Conservation (phyloP, 2,888 invertebrate species). For the Tetanocera ferruginea region DNA sequence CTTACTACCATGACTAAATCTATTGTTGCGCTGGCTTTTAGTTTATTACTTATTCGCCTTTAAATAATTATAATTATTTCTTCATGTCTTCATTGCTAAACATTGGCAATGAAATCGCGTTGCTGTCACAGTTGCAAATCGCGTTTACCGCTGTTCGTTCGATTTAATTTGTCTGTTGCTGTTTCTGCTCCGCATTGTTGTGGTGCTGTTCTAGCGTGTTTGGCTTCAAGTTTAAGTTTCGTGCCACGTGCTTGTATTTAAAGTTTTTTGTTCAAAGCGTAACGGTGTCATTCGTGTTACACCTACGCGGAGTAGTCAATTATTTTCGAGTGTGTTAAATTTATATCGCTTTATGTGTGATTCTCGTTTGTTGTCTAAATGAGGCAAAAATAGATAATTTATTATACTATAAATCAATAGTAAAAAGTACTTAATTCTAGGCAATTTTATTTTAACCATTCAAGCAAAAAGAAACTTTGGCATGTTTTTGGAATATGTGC, state of each 20-base stretch:
- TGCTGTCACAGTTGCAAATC: conserved; percentile 2
- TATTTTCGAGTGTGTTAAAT: background rate
- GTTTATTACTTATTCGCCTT: conserved; percentile 12
- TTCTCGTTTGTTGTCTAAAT: no score
- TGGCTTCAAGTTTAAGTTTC: background rate
- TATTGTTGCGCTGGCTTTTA: no score
- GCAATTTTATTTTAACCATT: no score
- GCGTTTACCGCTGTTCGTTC: conserved; percentile 18
- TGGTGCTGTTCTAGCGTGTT: conserved; percentile 20
- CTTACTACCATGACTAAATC: background rate
- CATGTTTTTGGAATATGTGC: no score
- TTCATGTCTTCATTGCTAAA: background rate
- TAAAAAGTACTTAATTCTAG: no score
- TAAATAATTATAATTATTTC: conserved; percentile 24
- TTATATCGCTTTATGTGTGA: background rate
- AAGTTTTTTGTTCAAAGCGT: background rate
- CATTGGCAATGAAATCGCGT: conserved; percentile 42
- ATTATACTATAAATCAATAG: no score
- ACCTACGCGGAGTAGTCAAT: conserved; percentile 27
- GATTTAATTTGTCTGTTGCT: conserved; percentile 12
- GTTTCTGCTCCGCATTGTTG: background rate
- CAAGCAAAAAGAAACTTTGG: no score
- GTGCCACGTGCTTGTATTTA: background rate
- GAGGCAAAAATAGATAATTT: no score
- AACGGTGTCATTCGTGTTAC: conserved; percentile 38